Evolutionary conservation across 2,888 invertebrate species (phyloP).

Genomic region (Coecobrya sp.): DNA sequence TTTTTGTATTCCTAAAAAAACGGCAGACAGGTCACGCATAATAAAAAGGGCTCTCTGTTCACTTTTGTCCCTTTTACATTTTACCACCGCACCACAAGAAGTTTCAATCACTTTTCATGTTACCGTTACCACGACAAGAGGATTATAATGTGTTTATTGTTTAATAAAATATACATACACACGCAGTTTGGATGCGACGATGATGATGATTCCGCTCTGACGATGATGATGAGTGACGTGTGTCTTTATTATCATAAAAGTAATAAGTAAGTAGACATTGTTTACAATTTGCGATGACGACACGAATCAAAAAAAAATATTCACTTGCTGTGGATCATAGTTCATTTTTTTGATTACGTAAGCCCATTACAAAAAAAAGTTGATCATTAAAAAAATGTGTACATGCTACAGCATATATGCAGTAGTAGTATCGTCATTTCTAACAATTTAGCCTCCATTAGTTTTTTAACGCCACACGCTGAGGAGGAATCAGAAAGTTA

Average conservation of each 20-base stretch:
- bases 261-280: not conserved
- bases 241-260: conserved; percentile 33
- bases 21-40: conserved; percentile 7
- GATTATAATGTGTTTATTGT: not conserved
- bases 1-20: not conserved
- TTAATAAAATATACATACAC: not conserved
- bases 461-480: not conserved
- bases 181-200: not conserved
- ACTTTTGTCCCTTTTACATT: not conserved
- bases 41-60: not conserved
- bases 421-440: not conserved
- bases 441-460: not conserved
- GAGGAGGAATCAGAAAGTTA: not conserved
- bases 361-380: not conserved
- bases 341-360: not conserved
- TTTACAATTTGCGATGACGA: conserved; percentile 28
- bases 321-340: not conserved
- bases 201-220: not conserved
- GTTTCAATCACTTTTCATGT: not conserved
- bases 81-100: too few relatives aligned
- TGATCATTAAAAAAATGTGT: conserved; percentile 15
- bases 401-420: not conserved
- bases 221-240: conserved; percentile 32
- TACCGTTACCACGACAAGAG: not conserved
- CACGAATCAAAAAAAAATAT: not conserved